Base-by-base conservation (phyloP, 30 jellyfish, hydroid and myxozoan genomes). In the Hydractinia echinata region DNA sequence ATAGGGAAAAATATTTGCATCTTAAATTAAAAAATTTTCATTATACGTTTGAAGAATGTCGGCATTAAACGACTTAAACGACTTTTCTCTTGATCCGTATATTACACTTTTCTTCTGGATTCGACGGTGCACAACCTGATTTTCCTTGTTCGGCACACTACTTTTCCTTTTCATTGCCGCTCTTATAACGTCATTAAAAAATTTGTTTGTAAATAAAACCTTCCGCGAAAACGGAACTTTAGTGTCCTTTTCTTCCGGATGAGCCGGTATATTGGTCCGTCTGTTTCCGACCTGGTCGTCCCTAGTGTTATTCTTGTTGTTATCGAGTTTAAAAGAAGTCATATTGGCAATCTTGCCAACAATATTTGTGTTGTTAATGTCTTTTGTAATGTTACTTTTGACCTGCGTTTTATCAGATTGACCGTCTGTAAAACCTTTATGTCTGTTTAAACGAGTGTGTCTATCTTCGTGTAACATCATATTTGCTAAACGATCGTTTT, bases 161-260 rank as follows among this genome's bases (percentile, higher is more conserved):
- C 39, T 64, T 13, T 64, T 64, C 74, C 74, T 64, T 64, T 51
- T 7, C 74, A 64, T 64, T 44, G 74, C 74, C 8, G 74, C 74
- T 64, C 74, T 7, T 6, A 64, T 64, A 64, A 64, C 74, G 19
- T 64, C 74, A 13, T 64, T 64, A 51, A 64, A 64, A 64, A 64
- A 51, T 64, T 64, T 64, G 18, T 64, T 64, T 64, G 74, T 64
- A 51, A 64, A 64, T 13, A 64, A 64, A 64, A 64, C 18, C 10
- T 64, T 64, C 2, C 74, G 19, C 51, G 74, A 64, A 64, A 64
- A 64, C 39, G 44, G 44, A 30, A 64, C 39, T 64, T 64, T 51
- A 8, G 74, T 44, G 19, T 64, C 39, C 7, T 64, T 51, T 6
- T 44, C 51, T 64, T 64, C 39, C 18, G 74, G 74, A n/a, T 64